Conservation (phyloP, 1,140 invertebrate genomes). For the Achatina immaculata region DNA sequence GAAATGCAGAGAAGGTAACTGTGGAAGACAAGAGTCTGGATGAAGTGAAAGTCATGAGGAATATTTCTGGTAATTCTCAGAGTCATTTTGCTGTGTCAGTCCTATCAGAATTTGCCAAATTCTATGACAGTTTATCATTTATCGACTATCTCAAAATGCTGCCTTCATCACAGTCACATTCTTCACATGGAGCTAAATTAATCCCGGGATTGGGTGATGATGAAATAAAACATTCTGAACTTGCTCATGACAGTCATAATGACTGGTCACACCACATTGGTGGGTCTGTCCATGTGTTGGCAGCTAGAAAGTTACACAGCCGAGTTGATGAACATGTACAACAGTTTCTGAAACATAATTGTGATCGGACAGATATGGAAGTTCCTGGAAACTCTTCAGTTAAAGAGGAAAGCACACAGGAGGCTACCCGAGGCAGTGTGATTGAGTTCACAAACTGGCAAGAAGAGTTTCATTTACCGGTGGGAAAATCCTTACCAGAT, state of each 20-base stretch:
- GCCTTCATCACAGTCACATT: not conserved
- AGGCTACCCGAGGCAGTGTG: no score
- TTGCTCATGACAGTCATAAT: not conserved
- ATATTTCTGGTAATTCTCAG: not conserved
- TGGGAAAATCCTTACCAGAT: constrained; percentile 8
- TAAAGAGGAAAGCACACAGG: not conserved
- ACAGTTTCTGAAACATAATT: not conserved
- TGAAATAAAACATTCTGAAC: not conserved
- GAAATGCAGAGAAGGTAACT: no score
- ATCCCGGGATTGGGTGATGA: constrained; percentile 17
- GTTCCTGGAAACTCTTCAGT: not conserved
- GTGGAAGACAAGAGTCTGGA: not conserved
- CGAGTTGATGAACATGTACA: not conserved
- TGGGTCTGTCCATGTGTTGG: not conserved
- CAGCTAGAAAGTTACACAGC: constrained; percentile 15
- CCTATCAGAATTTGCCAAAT: not conserved
- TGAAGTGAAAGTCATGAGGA: not conserved
- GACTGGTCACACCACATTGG: not conserved
- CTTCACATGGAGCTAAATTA: not conserved
- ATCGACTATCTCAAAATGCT: not conserved
- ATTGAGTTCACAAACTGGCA: not conserved
- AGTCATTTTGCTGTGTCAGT: not conserved
- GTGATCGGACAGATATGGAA: not conserved
- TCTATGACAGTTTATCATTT: constrained; percentile 11
- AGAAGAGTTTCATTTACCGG: constrained; percentile 21